A percentile compares a stretch with the other conserved stretches of the same genome.
These are phyloP conservation scores for Anthoscopus minutus DNA, from an alignment of 2,113 vertebrate genomes.

Conservation along the genomic window DNA sequence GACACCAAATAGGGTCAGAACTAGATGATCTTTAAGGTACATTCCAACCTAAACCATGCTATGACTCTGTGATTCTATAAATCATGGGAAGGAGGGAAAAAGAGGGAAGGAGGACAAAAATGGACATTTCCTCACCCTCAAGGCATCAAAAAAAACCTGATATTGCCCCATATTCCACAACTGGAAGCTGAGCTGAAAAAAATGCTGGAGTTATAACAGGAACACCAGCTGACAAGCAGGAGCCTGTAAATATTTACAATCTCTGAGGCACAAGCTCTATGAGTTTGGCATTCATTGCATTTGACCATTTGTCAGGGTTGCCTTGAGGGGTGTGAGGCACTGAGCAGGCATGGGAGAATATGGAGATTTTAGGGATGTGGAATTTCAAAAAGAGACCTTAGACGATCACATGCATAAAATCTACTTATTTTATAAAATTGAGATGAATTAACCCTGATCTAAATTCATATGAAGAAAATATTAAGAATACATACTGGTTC, in stretches of 20 bases:
- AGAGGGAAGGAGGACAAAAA: neutral
- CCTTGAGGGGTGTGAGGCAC: neutral
- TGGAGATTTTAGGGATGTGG: neutral
- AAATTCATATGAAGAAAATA: neutral
- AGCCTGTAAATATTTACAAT: neutral
- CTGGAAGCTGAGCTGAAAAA: neutral
- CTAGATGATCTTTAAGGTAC: neutral
- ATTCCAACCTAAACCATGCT: neutral
- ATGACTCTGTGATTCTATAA: neutral
- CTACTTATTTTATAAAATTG: neutral
- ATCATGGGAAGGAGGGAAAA: neutral
- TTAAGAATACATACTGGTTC: neutral
- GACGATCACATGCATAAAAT: neutral
- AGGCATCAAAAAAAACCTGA: neutral
- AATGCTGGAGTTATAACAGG: neutral
- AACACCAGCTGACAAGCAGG: neutral
- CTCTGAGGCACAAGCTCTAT: neutral
- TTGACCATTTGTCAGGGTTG: neutral
- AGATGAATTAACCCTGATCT: neutral
- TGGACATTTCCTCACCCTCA: neutral
- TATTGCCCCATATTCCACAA: neutral
- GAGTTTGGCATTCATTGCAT: neutral
- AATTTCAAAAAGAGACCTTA: neutral
- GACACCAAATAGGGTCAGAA: too few species aligned
- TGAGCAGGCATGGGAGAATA: neutral